Evolutionary conservation across 2,888 invertebrate genomes (phyloP), one percentile per base, ranked within the genome.

Genomic region (Drosophila falleni): DNA sequence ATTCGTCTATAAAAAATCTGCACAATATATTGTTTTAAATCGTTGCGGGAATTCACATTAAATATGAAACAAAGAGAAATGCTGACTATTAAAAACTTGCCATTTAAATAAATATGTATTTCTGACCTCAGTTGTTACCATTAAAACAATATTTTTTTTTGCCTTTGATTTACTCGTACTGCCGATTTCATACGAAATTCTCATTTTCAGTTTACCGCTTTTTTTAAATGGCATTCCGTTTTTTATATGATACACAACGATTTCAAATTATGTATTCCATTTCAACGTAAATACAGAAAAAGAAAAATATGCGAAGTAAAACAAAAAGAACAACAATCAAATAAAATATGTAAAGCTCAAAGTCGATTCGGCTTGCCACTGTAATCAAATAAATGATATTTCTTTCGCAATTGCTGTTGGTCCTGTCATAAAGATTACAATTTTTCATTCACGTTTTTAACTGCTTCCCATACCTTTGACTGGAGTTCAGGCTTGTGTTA

Each of bases 301-400:
- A 50, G 16, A 46, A 54, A 19, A 46, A 44, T n/a, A 33, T 35
- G 6, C 15, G 46, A 46, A 37, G 6, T 47, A 16, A 47, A 66
- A 49, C 6, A 49, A 47, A 41, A 47, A 11, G 5, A 47, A 6
- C 16, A 47, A 61, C 41, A 47, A 56, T 33, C 41, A 60, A 61
- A 41, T 33, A 16, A 44, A 37, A 66, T 56, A 55, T 50, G 35
- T 46, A 63, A 59, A 50, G 55, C 51, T 51, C 41, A 41, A 16
- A 53, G 60, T 37, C 39, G 46, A 23, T 63, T 63, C 54, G 42
- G 50, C 44, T 50, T 35, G 51, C 61, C 71, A 26, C 55, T 63
- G 47, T 77, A 71, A 80, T 88, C 78, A 88, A 80, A 88, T 80
- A 71, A 88, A 77, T 73, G 80, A 88, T 65, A 53, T 41, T 11